Base-by-base conservation (phyloP, 2,797 vertebrate species). In the Buceros bicornis region DNA sequence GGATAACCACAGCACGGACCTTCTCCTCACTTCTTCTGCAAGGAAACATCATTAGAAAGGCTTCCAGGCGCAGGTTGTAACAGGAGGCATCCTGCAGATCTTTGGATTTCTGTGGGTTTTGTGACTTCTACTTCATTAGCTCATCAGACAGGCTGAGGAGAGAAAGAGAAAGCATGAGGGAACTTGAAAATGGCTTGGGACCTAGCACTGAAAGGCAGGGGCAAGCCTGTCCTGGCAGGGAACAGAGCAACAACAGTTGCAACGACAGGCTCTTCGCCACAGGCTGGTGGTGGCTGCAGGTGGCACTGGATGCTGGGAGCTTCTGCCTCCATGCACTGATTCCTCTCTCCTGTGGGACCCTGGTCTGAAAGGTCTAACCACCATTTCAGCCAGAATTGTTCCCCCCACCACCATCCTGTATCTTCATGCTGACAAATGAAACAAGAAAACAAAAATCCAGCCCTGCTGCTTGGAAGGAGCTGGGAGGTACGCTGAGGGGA, bases 281-380 rank as follows among this genome's bases (percentile, higher is more conserved):
- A 51, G 33, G 51, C 42, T 58, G 43, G 40, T 50, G 22, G 47
- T 50, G 72, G 33, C 76, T 0, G 0, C 5, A 35, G 50, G 51
- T 17, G 13, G 12, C 24, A 37, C 1, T 0, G 2, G 15, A 18
- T 3, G 2, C 33, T 37, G 26, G n/a, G 33, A 90, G 3, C 45
- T 90, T 26, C 57, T 80, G 65, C 18, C 16, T 73, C 33, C 21
- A 5, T 22, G 26, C 2, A 2, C 43, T 31, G 22, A 35, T 43
- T 50, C 45, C 24, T 91, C 11, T 62, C 16, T 71, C 18, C 53
- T 29, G 11, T 1, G 3, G 35, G 5, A 82, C 14, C 3, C 24
- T 33, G 7, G 28, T 21, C n/a, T 43, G 35, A 67, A 84, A 73
- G 17, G 5, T 76, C 43, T 35, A 45, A 50, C 8, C 29, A 35